Base-by-base conservation (phyloP, 1,140 invertebrate species). In the Lepidurus packardi region DNA sequence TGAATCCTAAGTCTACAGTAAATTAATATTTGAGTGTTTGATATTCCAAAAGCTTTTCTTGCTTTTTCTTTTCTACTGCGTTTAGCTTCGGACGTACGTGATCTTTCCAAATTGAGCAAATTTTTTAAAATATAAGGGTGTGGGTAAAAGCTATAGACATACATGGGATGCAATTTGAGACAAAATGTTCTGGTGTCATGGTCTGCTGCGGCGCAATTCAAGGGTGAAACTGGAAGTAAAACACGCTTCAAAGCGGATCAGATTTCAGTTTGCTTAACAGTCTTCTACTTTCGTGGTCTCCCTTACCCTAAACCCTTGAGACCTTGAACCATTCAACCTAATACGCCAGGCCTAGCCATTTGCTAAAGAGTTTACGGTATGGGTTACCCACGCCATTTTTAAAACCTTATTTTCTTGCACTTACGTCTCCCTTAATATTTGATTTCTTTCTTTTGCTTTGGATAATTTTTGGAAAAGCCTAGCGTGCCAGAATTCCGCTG, bases 281-380 rank as follows among this genome's bases (percentile, higher is more conserved):
- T 43, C 43, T 75, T 43, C 16, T 25, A 25, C 21, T 25, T 44
- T 25, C 73, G 25, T 8, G 21, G 7, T 73, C 74, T 75, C 34
- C 2, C 7, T 77, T 42, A 45, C 76, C 47, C 42, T 77, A 74
- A 34, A 74, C 24, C 53, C 53, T 65, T 9, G 21, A 65, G 53
- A 65, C 53, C 53, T 65, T 65, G 16, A 73, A 24, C 65, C 21
- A 34, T 43, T 42, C 1, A 43, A 75, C 43, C 34, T 4, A 34
- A 34, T 34, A 43, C 34, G 16, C 74, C 43, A 43, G 34, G 41
- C 34, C 21, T 43, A 43, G 16, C 44, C 74, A 75, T 43, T 75
- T 43, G 44, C 16, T 43, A 75, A 75, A 75, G 41, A 75, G 74
- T 75, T 75, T 43, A 75, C 41, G 74, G 44, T 41, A 7, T 34